Evolutionary conservation across 2,797 vertebrate species (phyloP), one percentile per base, ranked within the genome.

Genomic region (Eremophila alpestris): DNA sequence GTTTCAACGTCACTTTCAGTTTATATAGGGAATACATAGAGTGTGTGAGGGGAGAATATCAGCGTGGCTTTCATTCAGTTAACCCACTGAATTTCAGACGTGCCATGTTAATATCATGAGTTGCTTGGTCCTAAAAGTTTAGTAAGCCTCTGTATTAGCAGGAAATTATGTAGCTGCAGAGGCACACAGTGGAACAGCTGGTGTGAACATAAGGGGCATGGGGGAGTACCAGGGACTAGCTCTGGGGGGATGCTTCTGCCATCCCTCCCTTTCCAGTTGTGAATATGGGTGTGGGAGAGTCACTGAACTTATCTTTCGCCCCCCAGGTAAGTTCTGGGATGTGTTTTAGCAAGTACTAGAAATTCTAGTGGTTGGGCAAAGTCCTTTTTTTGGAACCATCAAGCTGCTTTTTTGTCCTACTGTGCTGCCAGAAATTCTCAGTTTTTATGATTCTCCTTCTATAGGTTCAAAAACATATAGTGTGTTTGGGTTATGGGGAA

Each of bases 111-210:
- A 18, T 64, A 23, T 77, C 2, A 2, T 56, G 27, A 32, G 16
- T 65, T 88, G 38, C 60, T 80, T 68, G 15, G 5, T 68, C 27
- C 56, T 62, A 36, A 26, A 78, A 51, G 30, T 29, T 29, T 17
- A 52, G 51, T 65, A 34, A 74, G 21, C 19, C 21, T 58, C 4
- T 51, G 32, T 62, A 30, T 69, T 56, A 51, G 32, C 38, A 55
- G 34, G 63, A 64, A 64, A 27, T 29, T 15, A 6, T 26, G n/a
- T 63, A 68, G 36, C 75, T 58, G 27, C 19, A 30, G 11, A 24
- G 16, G 36, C 10, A 40, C 15, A 14, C 14, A 16, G 32, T 0
- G 0, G 34, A 24, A 18, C 12, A 32, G 30, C 7, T 58, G 17
- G 20, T 52, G 21, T 60, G 38, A 48, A 48, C 3, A 1, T 45